phyloP scores from a whole-genome alignment of 1,140 invertebrate species.

The Apis florea region DNA sequence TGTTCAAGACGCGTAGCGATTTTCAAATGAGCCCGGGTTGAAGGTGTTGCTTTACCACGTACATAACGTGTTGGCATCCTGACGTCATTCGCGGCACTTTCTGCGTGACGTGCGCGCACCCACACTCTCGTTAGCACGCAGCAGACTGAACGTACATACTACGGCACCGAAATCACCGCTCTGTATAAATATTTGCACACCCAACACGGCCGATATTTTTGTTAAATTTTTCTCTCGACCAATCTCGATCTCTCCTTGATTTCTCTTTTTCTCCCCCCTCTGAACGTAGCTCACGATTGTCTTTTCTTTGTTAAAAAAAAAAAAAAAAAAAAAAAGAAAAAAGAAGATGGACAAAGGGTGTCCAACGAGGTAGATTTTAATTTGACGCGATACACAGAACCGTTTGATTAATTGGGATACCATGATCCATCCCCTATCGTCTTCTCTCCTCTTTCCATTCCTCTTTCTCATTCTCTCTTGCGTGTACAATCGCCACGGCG shows the following conservation, averaged over 20 bases:
- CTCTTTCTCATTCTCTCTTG: not conserved
- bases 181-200: conserved; percentile 40
- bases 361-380: conserved; percentile 25
- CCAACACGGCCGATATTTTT: conserved; percentile 30
- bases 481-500: conserved; percentile 5
- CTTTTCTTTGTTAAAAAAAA: too few relatives aligned
- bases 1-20: conserved; percentile 6
- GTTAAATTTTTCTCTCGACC: conserved; percentile 7
- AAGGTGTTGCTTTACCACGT: conserved; percentile 27
- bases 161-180: conserved; percentile 27
- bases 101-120: conserved; percentile 41
- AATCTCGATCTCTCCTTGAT: not conserved
- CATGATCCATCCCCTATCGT: not conserved
- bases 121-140: conserved; percentile 47
- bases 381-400: conserved; percentile 19
- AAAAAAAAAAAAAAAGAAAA: not conserved
- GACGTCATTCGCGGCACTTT: conserved; percentile 56
- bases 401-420: conserved; percentile 46
- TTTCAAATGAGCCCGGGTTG: conserved; percentile 9
- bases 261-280: not conserved
- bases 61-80: conserved; percentile 46
- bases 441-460: not conserved
- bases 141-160: conserved; percentile 35
- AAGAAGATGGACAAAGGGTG: not conserved
- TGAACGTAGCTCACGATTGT: not conserved